Conservation (phyloP, 2,888 invertebrate genomes). For the Andrena bucephala region DNA sequence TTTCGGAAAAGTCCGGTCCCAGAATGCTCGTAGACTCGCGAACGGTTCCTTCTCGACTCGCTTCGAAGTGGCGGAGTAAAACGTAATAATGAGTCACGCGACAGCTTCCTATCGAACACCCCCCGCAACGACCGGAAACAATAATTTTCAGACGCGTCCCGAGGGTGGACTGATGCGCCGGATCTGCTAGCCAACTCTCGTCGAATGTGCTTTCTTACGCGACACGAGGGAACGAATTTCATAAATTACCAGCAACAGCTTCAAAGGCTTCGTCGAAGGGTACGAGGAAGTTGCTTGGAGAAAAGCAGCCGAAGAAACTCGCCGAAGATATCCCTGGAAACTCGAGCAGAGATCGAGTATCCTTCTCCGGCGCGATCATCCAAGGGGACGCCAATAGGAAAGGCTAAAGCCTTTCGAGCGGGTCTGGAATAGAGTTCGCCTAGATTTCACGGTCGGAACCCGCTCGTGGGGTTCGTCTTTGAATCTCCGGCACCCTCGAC, state of each 20-base stretch:
- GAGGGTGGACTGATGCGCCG: conserved; percentile 28
- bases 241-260: neutral
- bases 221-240: neutral
- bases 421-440: neutral
- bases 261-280: neutral
- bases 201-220: neutral
- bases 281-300: neutral
- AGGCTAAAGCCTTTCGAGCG: neutral
- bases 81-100: neutral
- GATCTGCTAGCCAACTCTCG: neutral
- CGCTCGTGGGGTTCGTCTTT: neutral
- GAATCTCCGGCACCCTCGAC: neutral
- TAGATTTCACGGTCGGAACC: neutral
- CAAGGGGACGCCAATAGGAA: no score
- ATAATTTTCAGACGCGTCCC: conserved; percentile 51
- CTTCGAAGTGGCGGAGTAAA: conserved; percentile 13
- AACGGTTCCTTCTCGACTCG: conserved; percentile 11
- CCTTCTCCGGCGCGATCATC: neutral
- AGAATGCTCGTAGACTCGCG: neutral
- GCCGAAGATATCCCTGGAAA: neutral
- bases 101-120: neutral
- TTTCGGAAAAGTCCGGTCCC: neutral
- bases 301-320: neutral
- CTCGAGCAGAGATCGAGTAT: neutral
- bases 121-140: neutral